These are phyloP conservation scores for Oedothorax gibbosus DNA, from an alignment of 1,140 invertebrate genomes.

Conservation along the genomic window DNA sequence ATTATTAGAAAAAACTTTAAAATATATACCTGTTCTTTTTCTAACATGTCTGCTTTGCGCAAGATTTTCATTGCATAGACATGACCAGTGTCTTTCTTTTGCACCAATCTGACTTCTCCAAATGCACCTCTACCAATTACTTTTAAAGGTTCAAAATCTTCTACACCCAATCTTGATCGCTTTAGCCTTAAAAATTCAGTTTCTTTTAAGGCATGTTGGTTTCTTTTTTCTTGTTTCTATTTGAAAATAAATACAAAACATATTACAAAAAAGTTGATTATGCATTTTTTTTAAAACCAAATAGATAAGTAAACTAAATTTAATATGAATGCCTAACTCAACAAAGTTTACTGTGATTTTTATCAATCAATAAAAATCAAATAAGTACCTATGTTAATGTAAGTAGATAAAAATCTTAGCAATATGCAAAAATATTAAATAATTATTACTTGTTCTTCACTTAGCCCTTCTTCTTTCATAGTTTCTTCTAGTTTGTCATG, in stretches of 20 bases:
- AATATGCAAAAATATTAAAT: neutral
- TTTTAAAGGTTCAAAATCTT: conserved; percentile 98
- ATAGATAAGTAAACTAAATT: too few relatives aligned
- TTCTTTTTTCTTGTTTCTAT: conserved; percentile 75
- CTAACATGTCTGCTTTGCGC: conserved; percentile 98
- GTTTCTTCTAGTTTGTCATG: conserved; percentile 93
- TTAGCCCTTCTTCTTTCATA: conserved; percentile 87
- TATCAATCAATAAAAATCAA: neutral
- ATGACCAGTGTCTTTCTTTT: conserved; percentile 99
- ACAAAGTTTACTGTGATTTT: too few relatives aligned
- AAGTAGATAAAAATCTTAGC: neutral
- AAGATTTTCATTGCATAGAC: conserved; percentile 99
- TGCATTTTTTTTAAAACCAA: too few relatives aligned
- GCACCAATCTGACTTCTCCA: conserved; percentile 96
- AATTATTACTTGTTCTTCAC: conserved; percentile 69
- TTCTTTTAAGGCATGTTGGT: conserved; percentile 97
- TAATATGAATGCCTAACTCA: too few relatives aligned
- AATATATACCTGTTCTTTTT: conserved; percentile 89
- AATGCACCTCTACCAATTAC: conserved; percentile 97
- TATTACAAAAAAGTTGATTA: neutral
- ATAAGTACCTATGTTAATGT: neutral
- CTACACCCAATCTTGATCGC: conserved; percentile 93
- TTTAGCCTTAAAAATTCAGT: conserved; percentile 98
- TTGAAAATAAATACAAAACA: conserved; percentile 40
- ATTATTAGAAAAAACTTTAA: neutral